Conservation (phyloP, 2,888 invertebrate genomes). For the Pantelozetes paolii region DNA sequence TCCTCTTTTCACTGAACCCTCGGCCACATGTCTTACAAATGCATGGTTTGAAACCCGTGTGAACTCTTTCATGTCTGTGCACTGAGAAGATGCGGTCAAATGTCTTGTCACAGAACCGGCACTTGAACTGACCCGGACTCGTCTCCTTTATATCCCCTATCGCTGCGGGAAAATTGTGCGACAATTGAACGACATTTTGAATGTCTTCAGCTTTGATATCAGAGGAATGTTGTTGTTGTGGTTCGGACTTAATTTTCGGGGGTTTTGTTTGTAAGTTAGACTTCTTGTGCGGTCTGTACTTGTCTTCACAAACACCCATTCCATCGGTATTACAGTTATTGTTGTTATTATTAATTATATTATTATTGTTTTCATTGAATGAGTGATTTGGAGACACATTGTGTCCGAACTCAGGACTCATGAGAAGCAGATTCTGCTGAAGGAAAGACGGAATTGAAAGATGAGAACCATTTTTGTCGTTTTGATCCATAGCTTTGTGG, state of each 20-base stretch:
- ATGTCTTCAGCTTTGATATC: conserved; percentile 17
- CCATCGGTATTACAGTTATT: neutral
- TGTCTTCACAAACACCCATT: neutral
- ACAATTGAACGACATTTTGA: conserved; percentile 4
- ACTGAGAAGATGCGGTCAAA: conserved; percentile 52
- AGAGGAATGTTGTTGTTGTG: conserved; percentile 30
- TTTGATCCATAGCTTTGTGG: conserved; percentile 45
- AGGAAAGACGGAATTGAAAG: conserved; percentile 33
- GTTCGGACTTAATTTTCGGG: conserved; percentile 14
- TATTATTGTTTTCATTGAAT: conserved; percentile 2
- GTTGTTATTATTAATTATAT: too few species aligned
- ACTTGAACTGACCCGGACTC: conserved; percentile 47
- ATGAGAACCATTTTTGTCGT: neutral
- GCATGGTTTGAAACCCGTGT: conserved; percentile 53
- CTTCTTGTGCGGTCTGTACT: conserved; percentile 13
- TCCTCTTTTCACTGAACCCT: conserved; percentile 53
- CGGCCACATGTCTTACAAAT: conserved; percentile 53
- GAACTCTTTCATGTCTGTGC: conserved; percentile 53
- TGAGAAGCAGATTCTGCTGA: conserved; percentile 36
- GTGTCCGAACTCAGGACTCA: conserved; percentile 29
- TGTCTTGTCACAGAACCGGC: conserved; percentile 52
- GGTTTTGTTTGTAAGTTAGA: conserved; percentile 13
- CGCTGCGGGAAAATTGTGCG: conserved; percentile 34
- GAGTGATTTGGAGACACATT: conserved; percentile 21
- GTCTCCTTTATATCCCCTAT: conserved; percentile 45